phyloP scores from a whole-genome alignment of 2,113 vertebrate genomes.

The Larimichthys crocea region DNA sequence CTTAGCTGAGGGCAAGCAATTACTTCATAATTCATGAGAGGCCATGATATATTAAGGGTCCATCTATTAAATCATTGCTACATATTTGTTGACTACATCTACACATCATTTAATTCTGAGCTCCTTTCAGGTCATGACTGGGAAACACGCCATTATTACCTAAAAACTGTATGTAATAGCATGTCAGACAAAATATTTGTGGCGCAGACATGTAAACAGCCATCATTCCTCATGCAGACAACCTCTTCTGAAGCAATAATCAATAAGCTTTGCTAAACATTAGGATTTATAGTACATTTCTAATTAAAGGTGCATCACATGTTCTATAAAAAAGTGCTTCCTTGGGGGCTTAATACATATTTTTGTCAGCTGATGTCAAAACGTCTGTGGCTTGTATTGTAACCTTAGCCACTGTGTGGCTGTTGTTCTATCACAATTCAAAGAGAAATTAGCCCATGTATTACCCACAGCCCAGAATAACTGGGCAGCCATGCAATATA shows the following conservation, averaged over 20 bases:
- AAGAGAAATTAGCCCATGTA: background rate
- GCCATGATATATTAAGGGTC: constrained; percentile 29
- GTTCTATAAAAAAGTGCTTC: no score
- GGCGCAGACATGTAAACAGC: constrained; percentile 7
- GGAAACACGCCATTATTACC: constrained; percentile 27
- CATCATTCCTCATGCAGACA: background rate
- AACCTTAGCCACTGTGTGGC: background rate
- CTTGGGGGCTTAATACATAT: background rate
- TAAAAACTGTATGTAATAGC: constrained; percentile 8
- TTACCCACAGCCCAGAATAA: background rate
- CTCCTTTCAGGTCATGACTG: constrained; percentile 18
- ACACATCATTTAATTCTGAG: constrained; percentile 27
- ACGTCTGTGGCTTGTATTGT: background rate
- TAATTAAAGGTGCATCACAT: constrained; percentile 10
- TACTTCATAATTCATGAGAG: constrained; percentile 45
- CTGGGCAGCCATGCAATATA: background rate
- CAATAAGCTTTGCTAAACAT: background rate
- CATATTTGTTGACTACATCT: constrained; percentile 29
- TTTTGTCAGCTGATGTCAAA: background rate
- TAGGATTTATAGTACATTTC: background rate
- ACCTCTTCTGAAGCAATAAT: constrained; percentile 3
- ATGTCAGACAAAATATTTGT: constrained; percentile 19
- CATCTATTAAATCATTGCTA: constrained; percentile 36
- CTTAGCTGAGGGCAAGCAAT: constrained; percentile 29
- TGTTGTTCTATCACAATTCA: background rate